Percentiles rank a stretch among this genome's conserved stretches.
phyloP scores from a whole-genome alignment of 1,140 invertebrate genomes.

The Solenopsis fugax region DNA sequence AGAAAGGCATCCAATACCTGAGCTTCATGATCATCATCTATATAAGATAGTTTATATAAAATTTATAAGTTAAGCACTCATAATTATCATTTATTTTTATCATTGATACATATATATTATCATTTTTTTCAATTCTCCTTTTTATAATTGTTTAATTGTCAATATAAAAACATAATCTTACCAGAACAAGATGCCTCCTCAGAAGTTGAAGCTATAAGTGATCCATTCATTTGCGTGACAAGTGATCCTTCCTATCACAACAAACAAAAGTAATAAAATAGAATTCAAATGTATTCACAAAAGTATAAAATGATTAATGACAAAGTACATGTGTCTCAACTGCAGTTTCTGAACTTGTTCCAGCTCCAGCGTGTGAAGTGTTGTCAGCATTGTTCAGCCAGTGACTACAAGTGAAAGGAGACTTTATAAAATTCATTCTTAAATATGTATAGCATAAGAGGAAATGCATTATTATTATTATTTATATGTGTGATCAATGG shows the following conservation, averaged over 20 bases:
- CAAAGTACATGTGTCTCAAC: slow-evolving; percentile 11
- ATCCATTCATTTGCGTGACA: background rate
- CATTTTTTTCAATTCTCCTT: too few species aligned
- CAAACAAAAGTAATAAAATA: background rate
- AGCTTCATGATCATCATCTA: background rate
- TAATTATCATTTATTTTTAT: background rate
- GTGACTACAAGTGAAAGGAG: background rate
- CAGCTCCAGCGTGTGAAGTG: slow-evolving; percentile 22
- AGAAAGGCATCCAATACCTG: background rate
- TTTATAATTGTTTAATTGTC: slow-evolving; percentile 19
- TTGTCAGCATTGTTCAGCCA: slow-evolving; percentile 1
- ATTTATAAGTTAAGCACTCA: background rate
- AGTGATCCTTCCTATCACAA: background rate
- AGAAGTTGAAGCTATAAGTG: background rate
- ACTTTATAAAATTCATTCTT: slow-evolving; percentile 12
- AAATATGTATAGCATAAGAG: slow-evolving; percentile 63
- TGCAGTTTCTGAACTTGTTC: slow-evolving; percentile 8
- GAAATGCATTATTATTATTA: slow-evolving; percentile 41
- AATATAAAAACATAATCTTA: background rate
- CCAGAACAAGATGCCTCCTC: background rate
- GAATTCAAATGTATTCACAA: background rate
- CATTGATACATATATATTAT: background rate
- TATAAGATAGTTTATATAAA: background rate
- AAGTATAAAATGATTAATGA: background rate
- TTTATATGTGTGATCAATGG: background rate